Evolutionary conservation across 1,140 invertebrate genomes (phyloP).

Genomic region (Drosophila melanica): DNA sequence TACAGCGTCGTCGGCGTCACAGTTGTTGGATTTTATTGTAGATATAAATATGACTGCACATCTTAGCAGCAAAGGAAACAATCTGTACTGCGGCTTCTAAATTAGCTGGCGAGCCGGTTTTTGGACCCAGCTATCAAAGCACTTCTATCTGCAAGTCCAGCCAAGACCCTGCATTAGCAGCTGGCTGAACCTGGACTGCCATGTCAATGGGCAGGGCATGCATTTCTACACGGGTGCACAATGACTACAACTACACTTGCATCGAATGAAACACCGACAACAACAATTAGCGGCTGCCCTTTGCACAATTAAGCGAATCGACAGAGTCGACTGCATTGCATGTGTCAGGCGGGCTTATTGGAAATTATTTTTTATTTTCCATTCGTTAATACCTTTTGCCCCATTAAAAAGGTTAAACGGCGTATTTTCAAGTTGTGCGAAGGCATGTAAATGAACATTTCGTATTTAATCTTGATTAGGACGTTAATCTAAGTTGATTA

Average conservation of each 20-base stretch:
- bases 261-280: conserved; percentile 36
- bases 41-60: conserved; percentile 46
- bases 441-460: not conserved
- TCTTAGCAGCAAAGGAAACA: conserved; percentile 40
- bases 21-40: conserved; percentile 61
- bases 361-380: not conserved
- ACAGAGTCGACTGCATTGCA: conserved; percentile 8
- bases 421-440: not conserved
- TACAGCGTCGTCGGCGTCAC: conserved; percentile 38
- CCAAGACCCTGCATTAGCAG: not conserved
- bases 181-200: conserved; percentile 26
- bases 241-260: conserved; percentile 9
- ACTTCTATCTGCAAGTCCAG: conserved; percentile 12
- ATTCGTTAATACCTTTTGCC: not conserved
- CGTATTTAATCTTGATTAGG: not conserved
- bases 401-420: not conserved
- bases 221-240: conserved; percentile 8
- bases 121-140: conserved; percentile 20
- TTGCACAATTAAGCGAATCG: conserved; percentile 65
- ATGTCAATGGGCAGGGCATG: conserved; percentile 40
- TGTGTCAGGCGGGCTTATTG: conserved; percentile 3
- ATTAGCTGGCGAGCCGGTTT: conserved; percentile 65
- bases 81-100: conserved; percentile 52
- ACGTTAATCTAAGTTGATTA: no score
- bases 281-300: conserved; percentile 57